Percentiles rank a stretch among this genome's conserved stretches.
phyloP scores from a whole-genome alignment of 2,888 invertebrate species.

The Ommatoiulus sabulosus region DNA sequence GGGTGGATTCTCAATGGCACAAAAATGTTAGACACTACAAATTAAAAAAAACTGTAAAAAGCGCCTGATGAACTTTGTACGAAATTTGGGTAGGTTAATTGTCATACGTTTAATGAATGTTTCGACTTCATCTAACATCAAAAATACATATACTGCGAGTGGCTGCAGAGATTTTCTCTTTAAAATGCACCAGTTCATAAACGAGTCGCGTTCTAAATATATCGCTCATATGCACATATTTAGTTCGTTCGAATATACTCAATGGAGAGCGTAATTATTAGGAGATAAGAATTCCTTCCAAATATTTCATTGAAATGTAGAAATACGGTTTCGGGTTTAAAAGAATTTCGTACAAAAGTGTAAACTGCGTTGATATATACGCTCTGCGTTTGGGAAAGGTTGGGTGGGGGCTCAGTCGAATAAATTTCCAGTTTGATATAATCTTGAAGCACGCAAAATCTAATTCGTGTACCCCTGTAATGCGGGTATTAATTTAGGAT shows the following conservation, averaged over 20 bases:
- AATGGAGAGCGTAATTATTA: not conserved
- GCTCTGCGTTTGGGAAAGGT: not conserved
- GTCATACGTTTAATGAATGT: too few relatives aligned
- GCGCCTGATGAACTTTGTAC: too few relatives aligned
- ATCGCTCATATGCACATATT: not conserved
- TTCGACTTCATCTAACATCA: too few relatives aligned
- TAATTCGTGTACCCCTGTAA: not conserved
- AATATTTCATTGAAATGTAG: not conserved
- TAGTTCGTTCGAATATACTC: too few relatives aligned
- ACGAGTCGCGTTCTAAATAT: not conserved
- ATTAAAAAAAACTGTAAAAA: too few relatives aligned
- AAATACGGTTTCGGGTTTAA: not conserved
- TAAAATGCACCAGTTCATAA: too few relatives aligned
- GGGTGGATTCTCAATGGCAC: not conserved
- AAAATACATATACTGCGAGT: too few relatives aligned
- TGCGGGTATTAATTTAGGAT: not conserved
- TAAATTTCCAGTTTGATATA: slow-evolving; percentile 27
- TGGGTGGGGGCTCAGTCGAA: not conserved
- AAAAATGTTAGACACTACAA: not conserved
- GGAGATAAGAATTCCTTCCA: not conserved
- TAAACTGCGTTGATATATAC: not conserved
- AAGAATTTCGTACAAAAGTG: not conserved
- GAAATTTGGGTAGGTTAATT: too few relatives aligned
- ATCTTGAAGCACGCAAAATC: slow-evolving; percentile 17
- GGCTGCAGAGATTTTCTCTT: too few relatives aligned